Percentiles rank a stretch among this genome's conserved stretches.
phyloP scores from a whole-genome alignment of 2,113 vertebrate genomes.

The Phylloscopus trochilus region DNA sequence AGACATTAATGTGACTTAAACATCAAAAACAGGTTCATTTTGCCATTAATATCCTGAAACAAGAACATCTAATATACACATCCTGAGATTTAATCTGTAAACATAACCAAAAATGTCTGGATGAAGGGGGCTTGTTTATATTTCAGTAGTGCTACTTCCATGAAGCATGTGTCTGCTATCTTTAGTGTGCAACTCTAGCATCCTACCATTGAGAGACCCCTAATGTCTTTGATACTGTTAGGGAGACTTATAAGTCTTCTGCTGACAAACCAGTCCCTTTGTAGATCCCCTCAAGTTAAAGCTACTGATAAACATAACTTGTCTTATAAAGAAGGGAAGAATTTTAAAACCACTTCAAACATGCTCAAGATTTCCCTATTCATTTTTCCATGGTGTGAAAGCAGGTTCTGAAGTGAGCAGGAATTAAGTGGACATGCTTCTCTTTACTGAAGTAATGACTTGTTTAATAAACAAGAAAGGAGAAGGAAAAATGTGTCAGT shows the following conservation, averaged over 20 bases:
- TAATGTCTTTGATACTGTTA: constrained; percentile 41
- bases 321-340: constrained; percentile 41
- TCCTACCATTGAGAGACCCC: constrained; percentile 27
- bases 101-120: constrained; percentile 75
- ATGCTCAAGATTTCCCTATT: constrained; percentile 19
- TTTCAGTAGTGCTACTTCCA: constrained; percentile 72
- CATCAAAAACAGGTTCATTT: constrained; percentile 78
- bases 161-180: constrained; percentile 62
- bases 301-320: constrained; percentile 61
- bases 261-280: constrained; percentile 69
- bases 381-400: constrained; percentile 13
- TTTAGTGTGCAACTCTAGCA: constrained; percentile 54
- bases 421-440: constrained; percentile 8
- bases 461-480: constrained; percentile 31
- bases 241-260: constrained; percentile 58
- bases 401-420: constrained; percentile 21
- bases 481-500: constrained; percentile 9
- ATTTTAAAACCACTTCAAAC: constrained; percentile 69
- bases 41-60: constrained; percentile 77
- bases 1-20: constrained; percentile 76
- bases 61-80: constrained; percentile 78
- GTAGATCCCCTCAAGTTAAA: constrained; percentile 55
- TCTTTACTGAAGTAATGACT: background rate
- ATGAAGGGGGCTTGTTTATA: constrained; percentile 72
- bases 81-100: constrained; percentile 82